phyloP scores from a whole-genome alignment of 2,888 invertebrate species.

The Agriopis aurantiaria region DNA sequence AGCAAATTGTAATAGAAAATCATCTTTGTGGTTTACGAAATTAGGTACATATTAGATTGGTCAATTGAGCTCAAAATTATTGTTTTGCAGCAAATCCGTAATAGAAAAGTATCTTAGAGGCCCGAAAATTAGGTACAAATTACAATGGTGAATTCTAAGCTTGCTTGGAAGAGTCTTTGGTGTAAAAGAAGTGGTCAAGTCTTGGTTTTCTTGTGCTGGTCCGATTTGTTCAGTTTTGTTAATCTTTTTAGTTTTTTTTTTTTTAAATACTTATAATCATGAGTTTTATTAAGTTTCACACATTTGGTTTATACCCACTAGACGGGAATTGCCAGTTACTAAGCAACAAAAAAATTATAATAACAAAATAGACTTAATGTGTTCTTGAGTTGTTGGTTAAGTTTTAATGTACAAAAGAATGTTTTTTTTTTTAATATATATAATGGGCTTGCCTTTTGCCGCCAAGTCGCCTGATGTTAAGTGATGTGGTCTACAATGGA shows the following conservation, averaged over 20 bases:
- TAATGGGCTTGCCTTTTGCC: too few species aligned
- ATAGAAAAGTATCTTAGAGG: not conserved
- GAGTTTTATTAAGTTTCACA: too few species aligned
- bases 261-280: too few species aligned
- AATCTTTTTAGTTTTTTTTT: not conserved
- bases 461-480: too few species aligned
- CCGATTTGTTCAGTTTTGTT: constrained; percentile 21
- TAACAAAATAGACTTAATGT: too few species aligned
- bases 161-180: constrained; percentile 46
- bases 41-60: constrained; percentile 39
- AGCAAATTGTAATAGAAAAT: constrained; percentile 43
- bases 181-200: constrained; percentile 38
- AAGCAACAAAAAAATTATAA: too few species aligned
- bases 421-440: too few species aligned
- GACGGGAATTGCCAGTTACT: too few species aligned
- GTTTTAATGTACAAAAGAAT: too few species aligned
- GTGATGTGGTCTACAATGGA: too few species aligned
- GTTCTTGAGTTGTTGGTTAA: too few species aligned
- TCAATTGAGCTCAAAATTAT: not conserved
- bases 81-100: not conserved
- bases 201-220: constrained; percentile 49
- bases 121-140: constrained; percentile 39
- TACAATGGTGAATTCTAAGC: constrained; percentile 36
- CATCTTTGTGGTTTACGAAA: constrained; percentile 35
- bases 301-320: too few species aligned